phyloP scores from a whole-genome alignment of 2,888 invertebrate genomes.

The Diaphora mendica region DNA sequence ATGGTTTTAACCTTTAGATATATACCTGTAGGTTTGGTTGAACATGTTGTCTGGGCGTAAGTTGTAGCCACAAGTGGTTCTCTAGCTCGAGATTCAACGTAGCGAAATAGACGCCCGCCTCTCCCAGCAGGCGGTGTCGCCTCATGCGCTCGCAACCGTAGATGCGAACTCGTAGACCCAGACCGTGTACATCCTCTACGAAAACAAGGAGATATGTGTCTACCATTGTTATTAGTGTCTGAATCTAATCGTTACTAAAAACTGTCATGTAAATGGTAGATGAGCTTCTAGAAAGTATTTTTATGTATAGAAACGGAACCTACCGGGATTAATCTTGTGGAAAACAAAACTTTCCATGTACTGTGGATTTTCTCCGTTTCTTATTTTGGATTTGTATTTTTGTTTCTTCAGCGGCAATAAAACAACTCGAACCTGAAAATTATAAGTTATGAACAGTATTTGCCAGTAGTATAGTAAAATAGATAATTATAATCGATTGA shows the following conservation, averaged over 20 bases:
- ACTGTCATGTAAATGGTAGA: too few relatives aligned
- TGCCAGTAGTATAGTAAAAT: background rate
- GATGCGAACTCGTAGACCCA: constrained; percentile 95
- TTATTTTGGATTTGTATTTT: constrained; percentile 97
- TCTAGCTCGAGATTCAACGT: constrained; percentile 96
- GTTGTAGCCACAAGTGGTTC: constrained; percentile 95
- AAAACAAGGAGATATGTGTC: background rate
- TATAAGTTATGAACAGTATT: background rate
- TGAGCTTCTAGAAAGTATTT: too few relatives aligned
- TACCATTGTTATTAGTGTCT: too few relatives aligned
- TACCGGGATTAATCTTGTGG: constrained; percentile 95
- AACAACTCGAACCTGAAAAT: constrained; percentile 92
- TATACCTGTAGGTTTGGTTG: constrained; percentile 69
- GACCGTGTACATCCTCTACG: constrained; percentile 95
- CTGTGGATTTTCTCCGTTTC: constrained; percentile 95
- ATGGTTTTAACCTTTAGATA: background rate
- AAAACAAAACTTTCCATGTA: constrained; percentile 97
- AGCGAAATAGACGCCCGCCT: constrained; percentile 95
- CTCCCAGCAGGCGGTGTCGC: constrained; percentile 95
- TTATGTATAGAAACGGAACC: too few relatives aligned
- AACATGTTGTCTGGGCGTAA: constrained; percentile 89
- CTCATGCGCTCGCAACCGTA: constrained; percentile 98
- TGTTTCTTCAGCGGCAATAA: constrained; percentile 97
- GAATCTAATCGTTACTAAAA: too few relatives aligned
- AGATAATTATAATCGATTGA: background rate